Conservation (phyloP, 2,888 invertebrate species). For the Seladonia tumulorum region DNA sequence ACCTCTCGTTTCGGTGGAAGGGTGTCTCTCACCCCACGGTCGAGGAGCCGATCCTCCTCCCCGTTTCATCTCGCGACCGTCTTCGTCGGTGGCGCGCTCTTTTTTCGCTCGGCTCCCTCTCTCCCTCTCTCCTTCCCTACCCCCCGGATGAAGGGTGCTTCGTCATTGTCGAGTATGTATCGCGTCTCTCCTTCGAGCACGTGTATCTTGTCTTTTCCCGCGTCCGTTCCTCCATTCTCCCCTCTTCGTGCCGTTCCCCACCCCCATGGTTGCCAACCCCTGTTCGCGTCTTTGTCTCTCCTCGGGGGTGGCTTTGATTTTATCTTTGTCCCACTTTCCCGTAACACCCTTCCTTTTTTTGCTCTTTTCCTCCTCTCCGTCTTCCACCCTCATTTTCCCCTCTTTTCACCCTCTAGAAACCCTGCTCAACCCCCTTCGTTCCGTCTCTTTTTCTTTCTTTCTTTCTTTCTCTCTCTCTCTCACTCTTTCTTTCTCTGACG, state of each 20-base stretch:
- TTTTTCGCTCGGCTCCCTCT: slow-evolving; percentile 11
- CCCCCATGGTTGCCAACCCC: background rate
- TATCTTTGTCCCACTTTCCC: slow-evolving; percentile 2
- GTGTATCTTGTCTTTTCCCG: slow-evolving; percentile 52
- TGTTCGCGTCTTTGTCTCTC: slow-evolving; percentile 26
- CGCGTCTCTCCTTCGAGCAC: slow-evolving; percentile 62
- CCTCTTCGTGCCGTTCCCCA: slow-evolving; percentile 29
- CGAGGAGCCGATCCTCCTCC: background rate
- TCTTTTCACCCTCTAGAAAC: background rate
- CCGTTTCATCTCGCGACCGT: slow-evolving; percentile 4
- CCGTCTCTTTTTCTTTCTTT: background rate
- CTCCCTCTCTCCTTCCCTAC: slow-evolving; percentile 11
- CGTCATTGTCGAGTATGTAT: slow-evolving; percentile 73
- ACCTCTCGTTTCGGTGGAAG: slow-evolving; percentile 29
- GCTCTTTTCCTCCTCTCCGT: slow-evolving; percentile 11
- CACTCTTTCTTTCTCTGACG: slow-evolving; percentile 7
- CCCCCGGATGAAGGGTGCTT: slow-evolving; percentile 69
- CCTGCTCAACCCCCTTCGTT: no score
- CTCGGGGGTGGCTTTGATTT: background rate
- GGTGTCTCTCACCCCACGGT: slow-evolving; percentile 22
- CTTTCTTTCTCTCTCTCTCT: no score
- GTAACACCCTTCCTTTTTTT: background rate
- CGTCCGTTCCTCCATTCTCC: slow-evolving; percentile 26
- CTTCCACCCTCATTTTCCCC: background rate
- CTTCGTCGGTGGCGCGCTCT: slow-evolving; percentile 19